Evolutionary conservation across 2,797 vertebrate genomes (phyloP), one percentile per base, ranked within the genome.

Genomic region (Sebastes oblongus): DNA sequence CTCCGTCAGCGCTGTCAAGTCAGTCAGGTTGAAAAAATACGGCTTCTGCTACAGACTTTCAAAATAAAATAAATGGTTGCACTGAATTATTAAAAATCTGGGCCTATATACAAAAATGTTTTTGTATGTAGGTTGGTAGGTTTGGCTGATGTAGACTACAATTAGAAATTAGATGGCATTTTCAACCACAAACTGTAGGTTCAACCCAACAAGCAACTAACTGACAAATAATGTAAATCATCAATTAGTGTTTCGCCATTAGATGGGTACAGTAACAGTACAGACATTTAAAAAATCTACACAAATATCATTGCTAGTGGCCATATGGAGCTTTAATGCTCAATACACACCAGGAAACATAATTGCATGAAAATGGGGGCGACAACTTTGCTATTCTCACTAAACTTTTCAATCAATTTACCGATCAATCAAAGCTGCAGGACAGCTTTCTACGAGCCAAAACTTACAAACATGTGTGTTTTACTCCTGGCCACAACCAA

Each of bases 11-110:
- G 22, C 16, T 30, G 89, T 87, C 82, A 87, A 85, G 77, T 27
- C 18, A 7, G 18, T 6, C 24, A 1, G 16, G 3, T 7, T 56
- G 18, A 30, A 50, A 10, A 12, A 20, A 13, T 1, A 22, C 29
- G 1, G 27, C 55, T 77, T 78, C 83, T 66, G 50, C 64, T n/a
- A 0, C 2, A 39, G 34, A 36, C 62, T 78, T 88, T 90, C 89
- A 90, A 85, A 91, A 80, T 89, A 89, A 89, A 81, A 85, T 8
- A 56, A 22, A 29, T 5, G 11, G 24, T 12, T 62, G 18, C 24
- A 10, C 25, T 42, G 13, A 9, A 16, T 30, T 13, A 32, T 42
- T 9, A 8, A 64, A 64, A 5, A 13, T 54, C 5, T n/a, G 1
- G 22, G 7, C 4, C 20, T 22, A 11, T 3, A 30, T 54, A 8